A percentile compares a stretch with the other conserved stretches of the same genome.
These are phyloP conservation scores for Leptoteleia sp. DNA, from an alignment of 1,140 invertebrate species.

Conservation along the genomic window DNA sequence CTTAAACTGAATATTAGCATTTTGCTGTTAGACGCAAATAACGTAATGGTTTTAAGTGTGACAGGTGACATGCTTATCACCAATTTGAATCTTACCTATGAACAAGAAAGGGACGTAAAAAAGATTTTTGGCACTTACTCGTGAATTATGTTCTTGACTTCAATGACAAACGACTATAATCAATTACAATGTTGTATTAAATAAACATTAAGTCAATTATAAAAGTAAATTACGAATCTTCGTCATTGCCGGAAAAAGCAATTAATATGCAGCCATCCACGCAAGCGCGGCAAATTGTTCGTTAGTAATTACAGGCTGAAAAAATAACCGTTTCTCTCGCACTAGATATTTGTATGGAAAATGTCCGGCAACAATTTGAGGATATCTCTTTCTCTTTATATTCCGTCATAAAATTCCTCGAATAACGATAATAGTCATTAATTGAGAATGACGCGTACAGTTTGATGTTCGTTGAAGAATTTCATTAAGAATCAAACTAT, in stretches of 20 bases:
- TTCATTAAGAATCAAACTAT: conserved; percentile 39
- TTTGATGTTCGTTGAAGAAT: conserved; percentile 39
- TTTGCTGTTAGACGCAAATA: conserved; percentile 54
- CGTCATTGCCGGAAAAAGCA: not conserved
- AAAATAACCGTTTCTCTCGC: not conserved
- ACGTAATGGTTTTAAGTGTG: conserved; percentile 56
- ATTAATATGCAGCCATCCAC: too few relatives aligned
- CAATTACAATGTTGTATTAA: conserved; percentile 29
- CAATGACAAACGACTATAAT: conserved; percentile 25
- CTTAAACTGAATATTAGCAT: conserved; percentile 54
- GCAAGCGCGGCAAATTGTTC: too few relatives aligned
- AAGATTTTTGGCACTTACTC: conserved; percentile 51
- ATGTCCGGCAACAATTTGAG: conserved; percentile 14
- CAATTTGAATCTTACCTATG: conserved; percentile 35
- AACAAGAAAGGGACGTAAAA: conserved; percentile 47
- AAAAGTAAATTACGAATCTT: conserved; percentile 4
- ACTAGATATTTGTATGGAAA: conserved; percentile 1
- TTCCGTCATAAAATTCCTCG: conserved; percentile 17
- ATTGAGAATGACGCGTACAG: conserved; percentile 45
- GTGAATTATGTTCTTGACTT: conserved; percentile 46
- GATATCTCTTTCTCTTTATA: conserved; percentile 7
- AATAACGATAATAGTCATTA: conserved; percentile 43
- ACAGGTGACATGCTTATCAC: conserved; percentile 60
- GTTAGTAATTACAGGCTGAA: too few relatives aligned
- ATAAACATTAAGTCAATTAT: conserved; percentile 20